phyloP scores from a whole-genome alignment of 1,140 invertebrate genomes.

The Neuroterus valhalla region DNA sequence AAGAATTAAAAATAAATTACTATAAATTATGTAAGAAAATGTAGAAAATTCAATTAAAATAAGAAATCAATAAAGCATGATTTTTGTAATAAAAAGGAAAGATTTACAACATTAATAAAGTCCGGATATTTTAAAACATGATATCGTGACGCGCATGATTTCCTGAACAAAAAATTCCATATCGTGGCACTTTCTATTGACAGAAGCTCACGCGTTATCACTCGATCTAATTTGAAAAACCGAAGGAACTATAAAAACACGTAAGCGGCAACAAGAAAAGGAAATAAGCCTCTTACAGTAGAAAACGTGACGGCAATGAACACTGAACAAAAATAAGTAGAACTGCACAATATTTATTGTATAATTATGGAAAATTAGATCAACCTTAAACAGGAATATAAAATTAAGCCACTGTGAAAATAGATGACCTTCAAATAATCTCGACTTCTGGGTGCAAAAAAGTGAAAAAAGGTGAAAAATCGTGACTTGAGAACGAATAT shows the following conservation, averaged over 20 bases:
- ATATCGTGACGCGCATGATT: conserved; percentile 8
- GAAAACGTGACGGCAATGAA: conserved; percentile 1
- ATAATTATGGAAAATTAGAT: conserved; percentile 9
- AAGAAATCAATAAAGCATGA: background rate
- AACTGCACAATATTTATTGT: conserved; percentile 18
- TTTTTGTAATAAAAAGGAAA: conserved; percentile 11
- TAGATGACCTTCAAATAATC: conserved; percentile 27
- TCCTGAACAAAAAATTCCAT: conserved; percentile 24
- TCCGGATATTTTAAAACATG: conserved; percentile 16
- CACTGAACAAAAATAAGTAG: background rate
- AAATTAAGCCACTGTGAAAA: conserved; percentile 10
- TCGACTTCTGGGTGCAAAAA: background rate
- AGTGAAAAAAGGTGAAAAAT: background rate
- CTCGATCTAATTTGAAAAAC: conserved; percentile 14
- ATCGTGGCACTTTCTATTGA: conserved; percentile 25
- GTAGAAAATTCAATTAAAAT: background rate
- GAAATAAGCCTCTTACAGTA: conserved; percentile 17
- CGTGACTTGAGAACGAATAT: background rate
- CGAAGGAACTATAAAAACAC: conserved; percentile 3
- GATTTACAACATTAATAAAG: background rate
- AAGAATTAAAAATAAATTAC: too few species aligned
- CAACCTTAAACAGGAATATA: conserved; percentile 6
- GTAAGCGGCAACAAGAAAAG: background rate
- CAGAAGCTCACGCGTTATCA: conserved; percentile 10
- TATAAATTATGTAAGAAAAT: background rate